Evolutionary conservation across 2,797 vertebrate genomes (phyloP).

Genomic region (Rhyacichthys aspro): DNA sequence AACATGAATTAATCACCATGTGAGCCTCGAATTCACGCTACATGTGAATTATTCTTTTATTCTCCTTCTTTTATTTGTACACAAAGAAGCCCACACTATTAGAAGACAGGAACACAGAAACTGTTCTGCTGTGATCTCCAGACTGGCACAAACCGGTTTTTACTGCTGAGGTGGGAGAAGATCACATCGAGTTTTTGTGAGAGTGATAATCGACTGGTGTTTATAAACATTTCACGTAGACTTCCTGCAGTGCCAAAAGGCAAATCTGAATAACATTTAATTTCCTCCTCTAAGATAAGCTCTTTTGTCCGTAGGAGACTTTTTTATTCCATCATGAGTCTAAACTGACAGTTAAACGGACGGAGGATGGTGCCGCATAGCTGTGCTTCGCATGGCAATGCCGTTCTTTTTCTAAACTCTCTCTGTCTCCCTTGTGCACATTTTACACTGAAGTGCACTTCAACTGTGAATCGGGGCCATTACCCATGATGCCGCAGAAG

Average conservation of each 20-base stretch:
- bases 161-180: constrained; percentile 37
- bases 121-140: background rate
- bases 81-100: constrained; percentile 40
- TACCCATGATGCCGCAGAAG: constrained; percentile 50
- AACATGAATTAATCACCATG: constrained; percentile 68
- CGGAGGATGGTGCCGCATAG: constrained; percentile 21
- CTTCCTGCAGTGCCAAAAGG: constrained; percentile 36
- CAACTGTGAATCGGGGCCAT: constrained; percentile 31
- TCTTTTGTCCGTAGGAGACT: constrained; percentile 60
- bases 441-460: constrained; percentile 51
- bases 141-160: constrained; percentile 24
- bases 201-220: constrained; percentile 32
- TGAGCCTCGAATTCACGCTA: constrained; percentile 23
- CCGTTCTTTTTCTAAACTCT: constrained; percentile 35
- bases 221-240: constrained; percentile 63
- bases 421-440: constrained; percentile 14
- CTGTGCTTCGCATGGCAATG: constrained; percentile 64
- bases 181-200: constrained; percentile 24
- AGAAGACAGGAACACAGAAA: constrained; percentile 25
- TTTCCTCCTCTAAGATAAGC: constrained; percentile 71
- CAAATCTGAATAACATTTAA: constrained; percentile 64
- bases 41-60: constrained; percentile 17
- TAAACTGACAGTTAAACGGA: constrained; percentile 51
- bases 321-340: constrained; percentile 50
- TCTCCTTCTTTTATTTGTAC: constrained; percentile 25